phyloP scores from a whole-genome alignment of 1,140 invertebrate species.

The Archivesica marissinica region DNA sequence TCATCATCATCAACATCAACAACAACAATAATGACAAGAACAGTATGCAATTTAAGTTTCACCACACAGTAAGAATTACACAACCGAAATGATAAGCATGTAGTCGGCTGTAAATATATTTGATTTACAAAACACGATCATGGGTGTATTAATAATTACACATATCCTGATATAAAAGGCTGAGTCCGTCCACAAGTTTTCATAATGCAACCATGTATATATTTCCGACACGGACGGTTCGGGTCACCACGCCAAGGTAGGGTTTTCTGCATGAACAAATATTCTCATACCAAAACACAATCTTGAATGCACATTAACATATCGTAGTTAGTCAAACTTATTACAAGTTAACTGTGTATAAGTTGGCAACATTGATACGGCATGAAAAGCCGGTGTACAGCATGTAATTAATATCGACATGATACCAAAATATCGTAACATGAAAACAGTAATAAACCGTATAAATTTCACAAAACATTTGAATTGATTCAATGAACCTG shows the following conservation, averaged over 20 bases:
- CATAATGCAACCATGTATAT: not conserved
- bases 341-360: not conserved
- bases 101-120: not conserved
- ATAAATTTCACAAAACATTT: not conserved
- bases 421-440: not conserved
- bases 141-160: not conserved
- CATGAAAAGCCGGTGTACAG: not conserved
- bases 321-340: not conserved
- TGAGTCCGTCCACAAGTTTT: not conserved
- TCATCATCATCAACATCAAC: no score
- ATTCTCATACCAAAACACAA: not conserved
- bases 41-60: not conserved
- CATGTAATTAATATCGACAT: not conserved
- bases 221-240: no score
- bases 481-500: not conserved
- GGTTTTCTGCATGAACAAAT: not conserved
- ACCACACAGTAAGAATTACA: not conserved
- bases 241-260: conserved; percentile 13
- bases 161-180: not conserved
- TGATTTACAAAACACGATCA: not conserved
- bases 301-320: conserved; percentile 18
- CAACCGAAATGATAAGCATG: not conserved
- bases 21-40: no score
- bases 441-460: conserved; percentile 4
- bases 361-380: not conserved